phyloP scores from a whole-genome alignment of 2,113 vertebrate genomes.

The Centrocercus urophasianus region DNA sequence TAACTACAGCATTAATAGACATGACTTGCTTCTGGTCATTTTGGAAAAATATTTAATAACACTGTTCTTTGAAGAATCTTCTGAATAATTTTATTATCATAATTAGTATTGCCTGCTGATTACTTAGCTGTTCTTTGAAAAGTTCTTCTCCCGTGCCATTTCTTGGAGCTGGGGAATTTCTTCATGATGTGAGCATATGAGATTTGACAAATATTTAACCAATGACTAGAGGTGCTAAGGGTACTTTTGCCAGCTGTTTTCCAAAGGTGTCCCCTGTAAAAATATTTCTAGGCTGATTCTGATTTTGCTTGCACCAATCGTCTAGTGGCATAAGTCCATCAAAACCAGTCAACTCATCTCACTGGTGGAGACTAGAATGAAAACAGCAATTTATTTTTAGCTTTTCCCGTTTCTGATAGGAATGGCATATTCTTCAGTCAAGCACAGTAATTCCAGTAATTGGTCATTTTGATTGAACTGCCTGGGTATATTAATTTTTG shows the following conservation, averaged over 20 bases:
- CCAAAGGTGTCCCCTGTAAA: background rate
- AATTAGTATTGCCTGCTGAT: conserved; percentile 24
- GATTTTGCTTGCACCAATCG: background rate
- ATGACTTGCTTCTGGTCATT: conserved; percentile 25
- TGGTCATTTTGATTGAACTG: background rate
- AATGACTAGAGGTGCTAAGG: background rate
- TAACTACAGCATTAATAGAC: background rate
- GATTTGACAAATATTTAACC: background rate
- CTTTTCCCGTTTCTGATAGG: background rate
- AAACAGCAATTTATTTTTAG: background rate
- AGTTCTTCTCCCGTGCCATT: background rate
- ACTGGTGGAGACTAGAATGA: background rate
- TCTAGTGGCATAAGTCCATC: background rate
- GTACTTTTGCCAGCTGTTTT: background rate
- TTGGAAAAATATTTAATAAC: background rate
- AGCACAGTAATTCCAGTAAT: background rate
- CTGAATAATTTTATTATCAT: conserved; percentile 16
- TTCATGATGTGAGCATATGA: background rate
- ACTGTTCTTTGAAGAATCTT: conserved; percentile 41
- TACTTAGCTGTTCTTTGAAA: conserved; percentile 29
- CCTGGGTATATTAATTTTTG: background rate
- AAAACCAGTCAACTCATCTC: background rate
- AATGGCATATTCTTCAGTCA: background rate
- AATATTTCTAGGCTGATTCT: background rate
- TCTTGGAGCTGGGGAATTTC: background rate